Conservation (phyloP, 2,797 vertebrate species). For the Hippoglossus hippoglossus region DNA sequence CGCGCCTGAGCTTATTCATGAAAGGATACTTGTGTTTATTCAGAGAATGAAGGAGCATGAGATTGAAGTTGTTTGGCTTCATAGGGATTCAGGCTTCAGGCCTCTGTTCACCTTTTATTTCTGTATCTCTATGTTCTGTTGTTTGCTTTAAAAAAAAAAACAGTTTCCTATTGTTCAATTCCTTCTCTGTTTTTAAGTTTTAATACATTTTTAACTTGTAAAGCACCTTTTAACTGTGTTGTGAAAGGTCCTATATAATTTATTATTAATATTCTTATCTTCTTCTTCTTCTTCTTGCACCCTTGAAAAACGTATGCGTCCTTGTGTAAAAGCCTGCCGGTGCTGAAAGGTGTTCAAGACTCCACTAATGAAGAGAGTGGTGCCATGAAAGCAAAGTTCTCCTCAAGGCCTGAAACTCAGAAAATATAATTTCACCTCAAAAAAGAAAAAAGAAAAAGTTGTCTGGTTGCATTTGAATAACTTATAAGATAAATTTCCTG, state of each 20-base stretch:
- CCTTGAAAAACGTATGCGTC: conserved; percentile 40
- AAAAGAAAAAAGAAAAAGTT: background rate
- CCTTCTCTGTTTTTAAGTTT: too few relatives aligned
- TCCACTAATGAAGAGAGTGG: conserved; percentile 43
- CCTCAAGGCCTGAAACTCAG: conserved; percentile 41
- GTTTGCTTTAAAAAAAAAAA: too few relatives aligned
- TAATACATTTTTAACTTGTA: too few relatives aligned
- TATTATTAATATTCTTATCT: conserved; percentile 21
- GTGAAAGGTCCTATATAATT: background rate
- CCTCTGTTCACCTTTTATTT: conserved; percentile 32
- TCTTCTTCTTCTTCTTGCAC: conserved; percentile 5
- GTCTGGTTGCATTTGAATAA: conserved; percentile 45
- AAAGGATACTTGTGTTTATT: conserved; percentile 71
- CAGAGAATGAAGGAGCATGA: conserved; percentile 64
- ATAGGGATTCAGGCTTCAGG: conserved; percentile 56
- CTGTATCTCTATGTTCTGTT: too few relatives aligned
- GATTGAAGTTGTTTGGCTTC: conserved; percentile 60
- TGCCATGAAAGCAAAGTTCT: conserved; percentile 47
- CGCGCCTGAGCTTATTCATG: conserved; percentile 73
- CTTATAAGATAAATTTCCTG: conserved; percentile 32
- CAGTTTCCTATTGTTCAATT: too few relatives aligned
- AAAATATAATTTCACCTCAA: conserved; percentile 38
- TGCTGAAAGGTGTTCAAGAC: conserved; percentile 44
- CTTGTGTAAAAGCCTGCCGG: conserved; percentile 25
- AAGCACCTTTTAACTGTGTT: too few relatives aligned